Conservation (phyloP, 1,140 invertebrate genomes). For the Wiebesia pumilae region DNA sequence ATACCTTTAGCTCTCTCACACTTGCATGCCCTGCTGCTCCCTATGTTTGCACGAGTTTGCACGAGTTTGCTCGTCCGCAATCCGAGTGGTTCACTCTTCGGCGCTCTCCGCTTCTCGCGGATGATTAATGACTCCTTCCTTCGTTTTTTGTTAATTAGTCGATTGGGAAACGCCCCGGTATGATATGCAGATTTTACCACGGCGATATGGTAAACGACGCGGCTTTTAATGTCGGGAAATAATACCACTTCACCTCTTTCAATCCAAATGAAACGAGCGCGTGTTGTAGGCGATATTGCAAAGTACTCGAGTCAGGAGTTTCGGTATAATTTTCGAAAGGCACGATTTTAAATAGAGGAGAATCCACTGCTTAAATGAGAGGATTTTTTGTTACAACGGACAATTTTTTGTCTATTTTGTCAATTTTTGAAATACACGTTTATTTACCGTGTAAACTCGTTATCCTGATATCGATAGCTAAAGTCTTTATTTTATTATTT, state of each 20-base stretch:
- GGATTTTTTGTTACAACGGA: background rate
- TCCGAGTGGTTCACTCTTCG: slow-evolving; percentile 29
- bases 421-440: background rate
- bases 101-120: slow-evolving; percentile 37
- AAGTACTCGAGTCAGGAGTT: slow-evolving; percentile 12
- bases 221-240: slow-evolving; percentile 50
- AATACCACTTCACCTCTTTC: slow-evolving; percentile 39
- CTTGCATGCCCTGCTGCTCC: background rate
- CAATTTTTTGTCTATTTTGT: background rate
- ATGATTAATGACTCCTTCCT: slow-evolving; percentile 60
- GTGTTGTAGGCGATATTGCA: slow-evolving; percentile 6
- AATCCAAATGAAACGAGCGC: slow-evolving; percentile 39
- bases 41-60: slow-evolving; percentile 31
- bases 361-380: background rate
- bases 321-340: slow-evolving; percentile 1
- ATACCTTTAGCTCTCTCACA: background rate
- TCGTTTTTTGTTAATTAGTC: slow-evolving; percentile 63
- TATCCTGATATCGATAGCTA: too few species aligned
- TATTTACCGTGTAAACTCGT: too few species aligned
- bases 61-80: slow-evolving; percentile 10
- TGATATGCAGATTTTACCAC: slow-evolving; percentile 61
- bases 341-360: background rate
- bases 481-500: too few species aligned
- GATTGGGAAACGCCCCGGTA: slow-evolving; percentile 59
- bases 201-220: slow-evolving; percentile 46